Evolutionary conservation across 2,113 vertebrate genomes (phyloP).

Genomic region (Rattus norvegicus): GRCr8 NC_086028.1:25872501-25873000

Average conservation of each 20-base stretch:
- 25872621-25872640: background rate
- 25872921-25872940: no score
- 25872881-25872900: background rate
- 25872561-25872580: slow-evolving; percentile 12
- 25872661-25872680: background rate
- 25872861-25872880: background rate
- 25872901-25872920: no score
- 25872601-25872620: background rate
- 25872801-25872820: background rate
- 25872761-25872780: background rate
- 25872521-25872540: background rate
- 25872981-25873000: no score
- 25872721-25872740: background rate
- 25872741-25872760: no score
- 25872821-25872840: background rate
- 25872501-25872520: background rate
- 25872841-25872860: background rate
- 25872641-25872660: background rate
- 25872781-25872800: background rate
- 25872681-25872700: background rate
- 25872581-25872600: slow-evolving; percentile 21
- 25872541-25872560: background rate
- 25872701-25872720: background rate
- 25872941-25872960: no score
- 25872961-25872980: no score